Percentiles rank a stretch among this genome's conserved stretches.
Conservation (phyloP, 2,797 vertebrate genomes). For the Margarornis squamiger region DNA sequence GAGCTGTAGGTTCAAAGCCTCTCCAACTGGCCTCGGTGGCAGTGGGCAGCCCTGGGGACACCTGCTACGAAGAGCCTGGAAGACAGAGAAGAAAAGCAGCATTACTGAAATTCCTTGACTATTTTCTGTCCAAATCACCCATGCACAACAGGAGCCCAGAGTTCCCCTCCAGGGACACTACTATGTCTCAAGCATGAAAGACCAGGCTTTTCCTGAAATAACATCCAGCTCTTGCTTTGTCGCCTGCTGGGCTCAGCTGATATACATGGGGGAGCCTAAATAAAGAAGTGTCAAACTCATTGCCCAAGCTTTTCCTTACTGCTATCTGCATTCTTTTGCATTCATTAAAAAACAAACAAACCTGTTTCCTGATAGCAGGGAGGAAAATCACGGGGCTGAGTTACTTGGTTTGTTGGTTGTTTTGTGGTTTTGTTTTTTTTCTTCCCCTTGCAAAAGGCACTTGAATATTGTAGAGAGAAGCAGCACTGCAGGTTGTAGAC, state of each 20-base stretch:
- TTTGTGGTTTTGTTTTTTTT: not conserved
- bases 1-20: not conserved
- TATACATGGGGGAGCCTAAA: slow-evolving; percentile 34
- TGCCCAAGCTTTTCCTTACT: slow-evolving; percentile 38
- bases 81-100: slow-evolving; percentile 6
- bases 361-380: slow-evolving; percentile 52
- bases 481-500: not conserved
- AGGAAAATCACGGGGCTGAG: slow-evolving; percentile 40
- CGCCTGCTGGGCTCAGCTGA: slow-evolving; percentile 41
- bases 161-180: not conserved
- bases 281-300: slow-evolving; percentile 43
- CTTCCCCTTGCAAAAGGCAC: not conserved
- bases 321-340: slow-evolving; percentile 53
- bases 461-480: not conserved
- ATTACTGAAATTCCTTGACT: slow-evolving; percentile 42
- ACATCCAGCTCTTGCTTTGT: slow-evolving; percentile 46
- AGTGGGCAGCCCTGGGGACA: not conserved
- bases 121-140: not conserved
- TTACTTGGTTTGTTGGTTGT: not conserved
- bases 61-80: not conserved
- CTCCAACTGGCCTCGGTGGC: not conserved
- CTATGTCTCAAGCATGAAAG: slow-evolving; percentile 32
- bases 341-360: slow-evolving; percentile 66
- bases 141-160: not conserved
- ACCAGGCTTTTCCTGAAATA: slow-evolving; percentile 53